Evolutionary conservation across 2,113 vertebrate species (phyloP).

Genomic region (Speoplatyrhinus poulsoni): DNA sequence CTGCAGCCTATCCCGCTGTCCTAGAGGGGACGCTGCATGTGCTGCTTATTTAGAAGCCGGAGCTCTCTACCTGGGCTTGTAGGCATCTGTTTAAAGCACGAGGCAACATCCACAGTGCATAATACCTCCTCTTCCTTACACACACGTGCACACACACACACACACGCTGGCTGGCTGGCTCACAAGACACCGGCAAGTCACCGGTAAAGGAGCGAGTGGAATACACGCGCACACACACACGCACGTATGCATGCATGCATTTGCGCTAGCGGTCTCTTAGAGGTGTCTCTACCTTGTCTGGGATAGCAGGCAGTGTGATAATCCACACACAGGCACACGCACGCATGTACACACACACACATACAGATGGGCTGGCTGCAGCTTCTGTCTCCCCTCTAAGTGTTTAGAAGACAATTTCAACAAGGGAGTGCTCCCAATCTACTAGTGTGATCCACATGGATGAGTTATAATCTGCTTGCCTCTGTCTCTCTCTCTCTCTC

Average conservation of each 20-base stretch:
- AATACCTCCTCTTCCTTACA: slow-evolving; percentile 69
- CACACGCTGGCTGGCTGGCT: slow-evolving; percentile 53
- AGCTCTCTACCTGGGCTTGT: slow-evolving; percentile 78
- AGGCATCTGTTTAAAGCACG: slow-evolving; percentile 80
- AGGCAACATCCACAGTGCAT: slow-evolving; percentile 82
- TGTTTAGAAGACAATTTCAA: slow-evolving; percentile 81
- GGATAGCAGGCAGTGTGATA: slow-evolving; percentile 72
- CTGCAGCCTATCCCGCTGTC: slow-evolving; percentile 79
- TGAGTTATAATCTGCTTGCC: slow-evolving; percentile 84
- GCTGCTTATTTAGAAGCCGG: slow-evolving; percentile 82
- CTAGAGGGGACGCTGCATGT: slow-evolving; percentile 79
- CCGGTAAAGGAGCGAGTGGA: slow-evolving; percentile 41
- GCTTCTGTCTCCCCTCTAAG: slow-evolving; percentile 75
- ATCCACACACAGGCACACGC: slow-evolving; percentile 63
- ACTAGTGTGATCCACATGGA: slow-evolving; percentile 78
- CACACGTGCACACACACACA: slow-evolving; percentile 45
- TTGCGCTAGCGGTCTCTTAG: slow-evolving; percentile 56
- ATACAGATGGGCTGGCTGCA: slow-evolving; percentile 71
- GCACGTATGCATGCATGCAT: slow-evolving; percentile 28
- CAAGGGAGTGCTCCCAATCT: slow-evolving; percentile 78
- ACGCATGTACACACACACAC: slow-evolving; percentile 37
- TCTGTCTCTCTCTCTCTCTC: slow-evolving; percentile 70
- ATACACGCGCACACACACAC: slow-evolving; percentile 20
- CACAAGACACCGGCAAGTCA: slow-evolving; percentile 44
- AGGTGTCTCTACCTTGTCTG: slow-evolving; percentile 77